Percentiles rank a stretch among this genome's conserved stretches.
Conservation (phyloP, 2,888 invertebrate genomes). For the Empis livida region DNA sequence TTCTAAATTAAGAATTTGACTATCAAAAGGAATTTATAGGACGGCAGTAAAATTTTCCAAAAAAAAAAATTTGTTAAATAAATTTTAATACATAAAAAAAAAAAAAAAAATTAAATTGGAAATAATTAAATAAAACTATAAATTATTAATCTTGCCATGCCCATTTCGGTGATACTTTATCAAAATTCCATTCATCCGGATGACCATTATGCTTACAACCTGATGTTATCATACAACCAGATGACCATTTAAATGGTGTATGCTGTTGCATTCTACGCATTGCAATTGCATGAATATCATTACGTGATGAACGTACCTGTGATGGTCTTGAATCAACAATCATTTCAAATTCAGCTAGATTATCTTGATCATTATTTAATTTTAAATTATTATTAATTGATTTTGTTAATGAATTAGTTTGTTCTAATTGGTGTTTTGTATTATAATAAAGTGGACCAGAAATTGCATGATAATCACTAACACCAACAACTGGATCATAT, state of each 20-base stretch:
- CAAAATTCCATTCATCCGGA: constrained; percentile 34
- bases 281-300: constrained; percentile 30
- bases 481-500: constrained; percentile 26
- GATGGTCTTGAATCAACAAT: constrained; percentile 19
- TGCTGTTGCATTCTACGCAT: constrained; percentile 19
- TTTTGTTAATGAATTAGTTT: constrained; percentile 24
- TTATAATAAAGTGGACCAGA: constrained; percentile 28
- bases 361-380: background rate
- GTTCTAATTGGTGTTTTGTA: background rate
- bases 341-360: constrained; percentile 24
- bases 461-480: constrained; percentile 31
- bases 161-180: constrained; percentile 31
- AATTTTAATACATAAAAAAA: background rate
- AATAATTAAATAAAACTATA: background rate
- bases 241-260: constrained; percentile 33
- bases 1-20: too few relatives aligned
- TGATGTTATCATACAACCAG: constrained; percentile 18
- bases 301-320: constrained; percentile 25
- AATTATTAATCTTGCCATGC: constrained; percentile 27
- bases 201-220: constrained; percentile 30
- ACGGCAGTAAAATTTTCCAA: too few relatives aligned
- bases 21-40: too few relatives aligned
- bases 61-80: background rate
- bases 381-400: constrained; percentile 10
- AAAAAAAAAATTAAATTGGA: too few relatives aligned